Evolutionary conservation across 2,888 invertebrate species (phyloP).

Genomic region (Lepeophtheirus nordmannii): DNA sequence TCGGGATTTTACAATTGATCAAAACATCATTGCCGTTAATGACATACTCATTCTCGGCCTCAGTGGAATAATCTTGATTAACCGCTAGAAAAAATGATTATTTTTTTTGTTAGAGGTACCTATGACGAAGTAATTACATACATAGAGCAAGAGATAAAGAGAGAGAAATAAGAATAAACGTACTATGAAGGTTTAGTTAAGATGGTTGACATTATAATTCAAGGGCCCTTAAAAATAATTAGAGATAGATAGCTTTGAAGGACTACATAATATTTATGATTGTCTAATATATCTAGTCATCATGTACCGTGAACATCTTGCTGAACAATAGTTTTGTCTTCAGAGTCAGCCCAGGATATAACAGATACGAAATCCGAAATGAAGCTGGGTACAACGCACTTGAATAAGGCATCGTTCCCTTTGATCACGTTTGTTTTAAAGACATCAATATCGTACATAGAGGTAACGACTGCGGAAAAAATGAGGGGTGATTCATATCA

Average conservation of each 20-base stretch:
- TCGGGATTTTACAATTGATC: constrained; percentile 72
- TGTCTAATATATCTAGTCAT: too few species aligned
- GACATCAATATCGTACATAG: constrained; percentile 74
- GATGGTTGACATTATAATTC: too few species aligned
- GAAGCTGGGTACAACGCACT: constrained; percentile 84
- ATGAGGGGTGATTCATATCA: too few species aligned
- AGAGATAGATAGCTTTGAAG: too few species aligned
- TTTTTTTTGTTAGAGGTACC: not conserved
- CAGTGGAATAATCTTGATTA: constrained; percentile 19
- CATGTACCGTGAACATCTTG: not conserved
- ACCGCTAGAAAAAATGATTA: constrained; percentile 15
- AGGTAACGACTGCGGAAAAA: constrained; percentile 56
- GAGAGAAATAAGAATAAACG: not conserved
- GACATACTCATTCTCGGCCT: constrained; percentile 48
- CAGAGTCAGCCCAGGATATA: constrained; percentile 66
- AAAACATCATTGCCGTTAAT: constrained; percentile 74
- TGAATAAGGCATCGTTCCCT: constrained; percentile 76
- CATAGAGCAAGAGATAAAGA: not conserved
- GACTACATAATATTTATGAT: too few species aligned
- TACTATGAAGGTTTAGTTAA: not conserved
- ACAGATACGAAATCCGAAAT: constrained; percentile 79
- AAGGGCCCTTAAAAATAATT: too few species aligned
- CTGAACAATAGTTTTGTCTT: constrained; percentile 41
- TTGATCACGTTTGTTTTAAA: constrained; percentile 86
- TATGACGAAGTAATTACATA: not conserved